These are phyloP conservation scores for Scaptomyza cyrtandrae DNA, from an alignment of 2,888 invertebrate genomes.

Conservation along the genomic window DNA sequence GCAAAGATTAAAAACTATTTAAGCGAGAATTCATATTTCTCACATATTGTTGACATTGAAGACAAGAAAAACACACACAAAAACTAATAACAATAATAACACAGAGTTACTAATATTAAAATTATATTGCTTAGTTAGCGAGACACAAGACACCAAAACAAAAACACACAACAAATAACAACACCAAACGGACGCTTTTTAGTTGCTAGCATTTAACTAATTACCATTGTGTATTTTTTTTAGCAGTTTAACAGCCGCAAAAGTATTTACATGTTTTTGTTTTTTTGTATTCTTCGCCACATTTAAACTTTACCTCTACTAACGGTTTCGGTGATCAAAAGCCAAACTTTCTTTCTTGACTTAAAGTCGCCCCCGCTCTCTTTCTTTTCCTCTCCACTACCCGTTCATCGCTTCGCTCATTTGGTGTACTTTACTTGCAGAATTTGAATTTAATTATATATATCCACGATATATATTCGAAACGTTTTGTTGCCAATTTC, in stretches of 20 bases:
- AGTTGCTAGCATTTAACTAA: conserved; percentile 59
- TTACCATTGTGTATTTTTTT: conserved; percentile 26
- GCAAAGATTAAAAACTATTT: conserved; percentile 71
- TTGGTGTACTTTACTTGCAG: conserved; percentile 41
- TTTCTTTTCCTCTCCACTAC: not conserved
- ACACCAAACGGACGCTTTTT: conserved; percentile 54
- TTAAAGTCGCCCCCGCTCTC: not conserved
- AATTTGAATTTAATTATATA: conserved; percentile 41
- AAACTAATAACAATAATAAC: conserved; percentile 41
- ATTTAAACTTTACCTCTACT: conserved; percentile 19
- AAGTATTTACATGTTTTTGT: conserved; percentile 43
- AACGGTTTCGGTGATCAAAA: conserved; percentile 46
- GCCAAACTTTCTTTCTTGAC: conserved; percentile 16
- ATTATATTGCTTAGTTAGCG: conserved; percentile 51
- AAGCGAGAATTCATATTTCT: conserved; percentile 46
- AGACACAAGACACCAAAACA: conserved; percentile 33
- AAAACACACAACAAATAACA: conserved; percentile 27
- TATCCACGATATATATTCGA: conserved; percentile 14
- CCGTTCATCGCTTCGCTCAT: conserved; percentile 3
- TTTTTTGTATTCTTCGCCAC: conserved; percentile 21
- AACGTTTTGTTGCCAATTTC: conserved; percentile 62
- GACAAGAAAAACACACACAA: conserved; percentile 22
- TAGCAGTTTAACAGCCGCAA: conserved; percentile 34
- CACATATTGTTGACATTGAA: conserved; percentile 41
- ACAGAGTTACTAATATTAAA: conserved; percentile 54